Percentiles rank a stretch among this genome's conserved stretches.
Evolutionary conservation across 2,113 vertebrate species (phyloP).

Genomic region (Tachycineta bicolor): DNA sequence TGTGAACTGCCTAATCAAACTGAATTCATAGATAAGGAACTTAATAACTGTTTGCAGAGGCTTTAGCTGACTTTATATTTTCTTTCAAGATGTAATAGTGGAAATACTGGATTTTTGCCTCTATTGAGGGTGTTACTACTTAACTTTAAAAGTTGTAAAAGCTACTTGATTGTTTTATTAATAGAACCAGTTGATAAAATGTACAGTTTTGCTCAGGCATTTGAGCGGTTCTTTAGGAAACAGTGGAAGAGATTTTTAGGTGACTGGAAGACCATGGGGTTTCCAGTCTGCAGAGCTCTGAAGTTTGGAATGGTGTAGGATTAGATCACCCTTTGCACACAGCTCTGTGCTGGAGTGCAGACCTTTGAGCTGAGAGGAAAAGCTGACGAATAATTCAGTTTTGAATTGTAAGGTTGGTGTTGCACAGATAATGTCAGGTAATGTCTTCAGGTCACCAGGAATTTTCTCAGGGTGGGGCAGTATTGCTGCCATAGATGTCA

Average conservation of each 20-base stretch:
- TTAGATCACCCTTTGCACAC: not conserved
- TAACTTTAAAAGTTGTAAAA: not conserved
- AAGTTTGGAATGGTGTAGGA: not conserved
- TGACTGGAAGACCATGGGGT: not conserved
- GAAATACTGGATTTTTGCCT: not conserved
- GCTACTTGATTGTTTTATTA: not conserved
- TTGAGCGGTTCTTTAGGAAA: not conserved
- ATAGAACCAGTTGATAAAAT: rapidly evolving
- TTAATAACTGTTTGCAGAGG: not conserved
- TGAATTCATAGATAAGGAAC: not conserved
- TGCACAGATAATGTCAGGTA: not conserved
- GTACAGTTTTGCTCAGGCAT: not conserved
- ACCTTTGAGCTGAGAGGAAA: not conserved
- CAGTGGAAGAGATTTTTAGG: not conserved
- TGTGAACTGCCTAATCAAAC: not conserved
- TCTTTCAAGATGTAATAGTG: not conserved
- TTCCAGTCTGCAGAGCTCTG: not conserved
- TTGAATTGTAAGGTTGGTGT: not conserved
- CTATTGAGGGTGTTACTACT: not conserved
- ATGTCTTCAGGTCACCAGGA: not conserved
- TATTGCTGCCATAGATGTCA: not conserved
- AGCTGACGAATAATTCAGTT: not conserved
- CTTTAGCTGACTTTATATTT: not conserved
- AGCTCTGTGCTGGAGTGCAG: not conserved
- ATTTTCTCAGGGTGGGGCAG: not conserved